These are phyloP conservation scores for Biston stratarius DNA, from an alignment of 2,888 invertebrate species.

Conservation along the genomic window DNA sequence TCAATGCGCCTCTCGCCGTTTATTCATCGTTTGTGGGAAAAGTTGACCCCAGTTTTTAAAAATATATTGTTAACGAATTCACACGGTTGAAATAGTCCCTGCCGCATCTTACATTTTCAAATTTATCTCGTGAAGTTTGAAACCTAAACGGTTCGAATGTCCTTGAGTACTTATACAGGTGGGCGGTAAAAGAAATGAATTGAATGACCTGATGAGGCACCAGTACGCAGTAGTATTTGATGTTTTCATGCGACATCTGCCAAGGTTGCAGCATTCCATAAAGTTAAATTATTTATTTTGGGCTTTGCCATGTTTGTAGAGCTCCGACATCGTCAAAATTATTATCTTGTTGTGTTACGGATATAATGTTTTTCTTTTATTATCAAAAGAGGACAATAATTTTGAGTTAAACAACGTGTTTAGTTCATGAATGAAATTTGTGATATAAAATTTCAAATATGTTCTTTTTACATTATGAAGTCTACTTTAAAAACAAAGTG, in stretches of 20 bases:
- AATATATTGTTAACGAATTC: constrained; percentile 85
- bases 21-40: constrained; percentile 87
- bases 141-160: constrained; percentile 26
- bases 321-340: constrained; percentile 77
- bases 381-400: constrained; percentile 72
- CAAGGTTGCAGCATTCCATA: constrained; percentile 75
- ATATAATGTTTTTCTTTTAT: constrained; percentile 67
- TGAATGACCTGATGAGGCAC: constrained; percentile 56
- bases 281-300: constrained; percentile 74
- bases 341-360: constrained; percentile 76
- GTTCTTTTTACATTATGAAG: constrained; percentile 36
- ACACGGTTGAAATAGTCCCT: constrained; percentile 76
- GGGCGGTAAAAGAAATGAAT: constrained; percentile 40
- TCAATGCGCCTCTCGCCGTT: constrained; percentile 85
- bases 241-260: constrained; percentile 65
- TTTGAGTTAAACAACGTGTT: constrained; percentile 65
- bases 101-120: constrained; percentile 68
- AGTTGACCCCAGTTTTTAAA: constrained; percentile 84
- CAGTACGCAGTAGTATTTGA: constrained; percentile 50
- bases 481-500: constrained; percentile 43
- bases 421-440: constrained; percentile 63
- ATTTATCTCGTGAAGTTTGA: constrained; percentile 20
- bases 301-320: constrained; percentile 78
- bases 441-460: constrained; percentile 53
- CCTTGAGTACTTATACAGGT: constrained; percentile 27